phyloP scores from a whole-genome alignment of 2,888 invertebrate genomes.

The Scaptomyza tumidula region DNA sequence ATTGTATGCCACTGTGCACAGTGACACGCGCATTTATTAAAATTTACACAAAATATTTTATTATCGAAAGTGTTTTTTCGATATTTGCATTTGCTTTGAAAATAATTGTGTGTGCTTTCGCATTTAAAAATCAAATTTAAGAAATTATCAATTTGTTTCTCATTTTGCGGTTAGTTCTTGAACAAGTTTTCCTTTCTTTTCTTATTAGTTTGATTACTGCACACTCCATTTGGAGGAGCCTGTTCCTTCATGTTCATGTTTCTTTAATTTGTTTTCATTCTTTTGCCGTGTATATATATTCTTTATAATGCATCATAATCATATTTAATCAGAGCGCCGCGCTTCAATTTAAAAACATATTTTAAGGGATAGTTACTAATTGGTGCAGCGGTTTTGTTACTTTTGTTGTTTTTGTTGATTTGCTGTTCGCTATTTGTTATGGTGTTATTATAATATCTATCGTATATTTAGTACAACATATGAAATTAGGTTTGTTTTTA shows the following conservation, averaged over 20 bases:
- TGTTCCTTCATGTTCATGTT: conserved; percentile 10
- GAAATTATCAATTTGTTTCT: conserved; percentile 41
- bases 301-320: conserved; percentile 77
- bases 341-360: conserved; percentile 48
- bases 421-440: conserved; percentile 33
- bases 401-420: conserved; percentile 28
- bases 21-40: conserved; percentile 69
- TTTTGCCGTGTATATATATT: conserved; percentile 60
- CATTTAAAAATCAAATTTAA: conserved; percentile 28
- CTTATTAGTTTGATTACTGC: conserved; percentile 15
- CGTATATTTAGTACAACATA: conserved; percentile 57
- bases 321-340: conserved; percentile 58
- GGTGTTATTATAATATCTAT: conserved; percentile 46
- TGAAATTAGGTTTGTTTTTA: conserved; percentile 29
- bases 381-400: conserved; percentile 29
- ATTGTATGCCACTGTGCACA: conserved; percentile 62
- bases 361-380: conserved; percentile 36
- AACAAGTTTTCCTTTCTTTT: conserved; percentile 15
- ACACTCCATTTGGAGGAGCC: conserved; percentile 14
- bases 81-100: conserved; percentile 14
- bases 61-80: conserved; percentile 16
- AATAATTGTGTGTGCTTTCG: conserved; percentile 4
- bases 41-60: conserved; percentile 62
- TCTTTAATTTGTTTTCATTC: background rate
- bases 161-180: conserved; percentile 63